Evolutionary conservation across 2,113 vertebrate species (phyloP), one percentile per base, ranked within the genome.

Genomic region (Cepphus grylle): DNA sequence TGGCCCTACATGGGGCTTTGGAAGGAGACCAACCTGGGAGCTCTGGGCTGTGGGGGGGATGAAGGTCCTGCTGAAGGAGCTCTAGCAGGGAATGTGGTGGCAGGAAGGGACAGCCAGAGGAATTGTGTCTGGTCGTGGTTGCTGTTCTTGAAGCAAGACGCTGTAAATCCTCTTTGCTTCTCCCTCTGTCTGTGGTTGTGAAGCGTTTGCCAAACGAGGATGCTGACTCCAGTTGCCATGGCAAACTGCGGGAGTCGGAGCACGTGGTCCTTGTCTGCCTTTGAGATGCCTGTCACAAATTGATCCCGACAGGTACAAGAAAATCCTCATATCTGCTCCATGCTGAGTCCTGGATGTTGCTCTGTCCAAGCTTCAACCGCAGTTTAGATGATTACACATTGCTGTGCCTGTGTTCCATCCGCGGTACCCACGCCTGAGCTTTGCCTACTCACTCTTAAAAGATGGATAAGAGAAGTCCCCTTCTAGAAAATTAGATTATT

Each of bases 341-440:
- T 5, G 30, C 67, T 11, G 49, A 11, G 12, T 36, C 47, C 45
- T 67, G 69, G 7, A 4, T 63, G 29, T 9, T 38, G 1, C 47
- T 38, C 83, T 56, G 40, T 45, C 69, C 58, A 15, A 81, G 70
- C 45, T 83, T 61, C 63, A 45, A 0, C 45, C 56, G 5, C 40
- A 3, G 17, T 59, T 26, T 3, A 25, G 65, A 27, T 40, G 76
- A 11, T 72, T 12, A 36, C 27, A 5, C 56, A 34, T 61, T 5
- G 2, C 71, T 34, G 34, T 38, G 8, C n/a, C 65, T n/a, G 15
- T 7, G 36, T 36, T 30, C 49, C 61, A n/a, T 2, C 34, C 30
- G 0, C 0, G 0, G n/a, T 3, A 9, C 49, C 58, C 13, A 1
- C 13, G 53, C 55, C 73, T 47, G 43, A 55, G 17, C 61, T 13